Evolutionary conservation across 2,797 vertebrate genomes (phyloP), one percentile per base, ranked within the genome.

Genomic region (Cirrhinus mrigala): DNA sequence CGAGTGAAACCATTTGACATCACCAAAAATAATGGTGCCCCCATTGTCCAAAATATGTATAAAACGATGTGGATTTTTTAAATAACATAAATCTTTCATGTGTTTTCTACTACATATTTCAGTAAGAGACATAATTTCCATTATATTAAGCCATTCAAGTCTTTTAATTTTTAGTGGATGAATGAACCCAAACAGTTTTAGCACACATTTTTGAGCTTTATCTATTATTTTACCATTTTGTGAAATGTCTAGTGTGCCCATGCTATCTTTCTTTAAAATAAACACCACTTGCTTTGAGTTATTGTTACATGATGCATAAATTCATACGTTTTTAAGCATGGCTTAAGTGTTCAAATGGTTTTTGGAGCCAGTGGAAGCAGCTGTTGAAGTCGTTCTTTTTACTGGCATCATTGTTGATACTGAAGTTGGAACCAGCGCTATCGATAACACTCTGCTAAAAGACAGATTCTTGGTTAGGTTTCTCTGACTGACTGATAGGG

Each of bases 281-380:
- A 44, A 81, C 16, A 11, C 0, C 27, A 0, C 14, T 33, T 4
- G 27, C 27, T 76, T 83, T 54, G 5, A 44, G 6, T 66, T 40
- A 54, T 27, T 44, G 4, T 76, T 52, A 27, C 16, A 33, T 44
- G 14, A n/a, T 27, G 46, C 15, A 54, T 7, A 46, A 77, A 20
- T 46, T 4, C 56, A 46, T 20, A 10, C 0, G 44, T 68, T 54
- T 40, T 40, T 9, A 77, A 20, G n/a, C 18, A 18, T 14, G 73
- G 82, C n/a, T 77, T 54, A 83, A 60, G 33, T 62, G 71, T 75
- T 77, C 33, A 56, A 58, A 58, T 77, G 33, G 33, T 77, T 75
- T 64, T 54, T 40, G 22, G 46, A 50, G 29, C 14, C 58, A 83
- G 22, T 24, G 44, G 44, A 44, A 48, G 44, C 56, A 75, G 81